These are phyloP conservation scores for Cinclus mexicanus DNA, from an alignment of 2,113 vertebrate species.

Conservation along the genomic window DNA sequence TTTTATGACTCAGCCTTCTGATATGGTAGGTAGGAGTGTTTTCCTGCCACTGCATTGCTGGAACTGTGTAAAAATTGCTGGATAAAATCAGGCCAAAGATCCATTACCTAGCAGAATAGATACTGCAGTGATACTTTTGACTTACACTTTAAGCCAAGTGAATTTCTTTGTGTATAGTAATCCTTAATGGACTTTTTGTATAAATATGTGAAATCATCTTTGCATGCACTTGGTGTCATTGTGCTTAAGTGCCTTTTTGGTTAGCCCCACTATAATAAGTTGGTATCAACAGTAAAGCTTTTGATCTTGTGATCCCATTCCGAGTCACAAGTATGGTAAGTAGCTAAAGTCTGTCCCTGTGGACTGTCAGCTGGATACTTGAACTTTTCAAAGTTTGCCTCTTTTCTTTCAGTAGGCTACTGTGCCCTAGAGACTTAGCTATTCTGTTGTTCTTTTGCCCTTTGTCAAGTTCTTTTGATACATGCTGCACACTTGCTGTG, in stretches of 20 bases:
- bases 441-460: background rate
- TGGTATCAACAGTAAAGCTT: background rate
- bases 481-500: background rate
- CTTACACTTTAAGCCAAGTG: background rate
- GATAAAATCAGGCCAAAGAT: background rate
- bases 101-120: background rate
- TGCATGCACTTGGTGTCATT: background rate
- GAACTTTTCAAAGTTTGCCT: background rate
- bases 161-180: background rate
- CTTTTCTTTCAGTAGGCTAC: background rate
- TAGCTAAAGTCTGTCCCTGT: background rate
- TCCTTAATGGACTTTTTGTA: background rate
- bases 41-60: background rate
- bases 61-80: background rate
- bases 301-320: background rate
- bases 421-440: background rate
- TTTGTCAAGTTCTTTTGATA: background rate
- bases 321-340: background rate
- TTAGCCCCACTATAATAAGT: background rate
- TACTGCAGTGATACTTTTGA: background rate
- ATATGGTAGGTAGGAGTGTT: background rate
- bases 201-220: background rate
- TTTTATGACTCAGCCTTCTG: background rate
- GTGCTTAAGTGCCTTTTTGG: background rate
- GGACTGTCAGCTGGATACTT: background rate